Base-by-base conservation (phyloP, 2,113 vertebrate genomes). In the Serilophus lunatus region DNA sequence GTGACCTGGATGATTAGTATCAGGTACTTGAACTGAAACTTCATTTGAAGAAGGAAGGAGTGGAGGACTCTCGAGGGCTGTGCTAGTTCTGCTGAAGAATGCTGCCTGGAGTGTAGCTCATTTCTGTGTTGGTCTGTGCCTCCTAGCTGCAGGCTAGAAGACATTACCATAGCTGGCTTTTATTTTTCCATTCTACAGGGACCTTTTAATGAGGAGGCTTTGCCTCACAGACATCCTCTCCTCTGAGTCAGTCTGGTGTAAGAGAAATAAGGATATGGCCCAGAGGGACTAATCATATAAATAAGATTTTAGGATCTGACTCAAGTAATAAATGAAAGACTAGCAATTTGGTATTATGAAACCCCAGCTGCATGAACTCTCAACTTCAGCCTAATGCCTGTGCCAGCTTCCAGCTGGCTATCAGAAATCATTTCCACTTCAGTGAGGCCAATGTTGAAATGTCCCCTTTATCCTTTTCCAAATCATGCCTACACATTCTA, bases 321-420 rank as follows among this genome's bases (percentile, higher is more conserved):
- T 92, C 85, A 86, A 95, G 76, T 82, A 95, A 93, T 93, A 95
- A 96, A 95, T 90, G 91, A 92, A 94, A 95, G 85, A 65, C 64
- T 81, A 91, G 90, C 91, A 85, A 86, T 95, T 95, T 92, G 12
- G 4, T 92, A 47, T 96, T 95, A 95, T 82, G 90, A 97, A 95
- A 93, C 80, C 77, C 95, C 96, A 96, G 95, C 94, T 97, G 96
- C 91, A 93, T 2, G 79, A 95, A 93, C 94, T 91, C 85, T 90
- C 89, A 92, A 64, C 87, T 94, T 86, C 91, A 95, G 79, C 92
- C 88, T 86, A 93, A 71, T 90, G 93, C 75, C 79, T 93, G 69
- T 96, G 95, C 90, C 91, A 95, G 53, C 87, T 95, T 96, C 94
- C 95, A 97, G 93, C 95, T 97, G 96, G 91, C 93, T 93, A 95